Evolutionary conservation across 2,888 invertebrate genomes (phyloP).

Genomic region (Boloria euphrosyne): DNA sequence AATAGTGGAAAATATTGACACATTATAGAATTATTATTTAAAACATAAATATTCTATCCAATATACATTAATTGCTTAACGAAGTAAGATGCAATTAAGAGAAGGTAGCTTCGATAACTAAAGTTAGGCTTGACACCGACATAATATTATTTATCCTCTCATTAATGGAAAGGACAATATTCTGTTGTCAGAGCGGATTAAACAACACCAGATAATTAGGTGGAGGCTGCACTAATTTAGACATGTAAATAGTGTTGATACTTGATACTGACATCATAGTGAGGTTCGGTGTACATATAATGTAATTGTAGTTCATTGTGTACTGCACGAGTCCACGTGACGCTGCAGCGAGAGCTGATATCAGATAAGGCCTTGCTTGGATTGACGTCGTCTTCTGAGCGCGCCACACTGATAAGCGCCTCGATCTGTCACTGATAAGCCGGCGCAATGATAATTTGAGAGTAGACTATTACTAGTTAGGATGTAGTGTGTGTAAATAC

Average conservation of each 20-base stretch:
- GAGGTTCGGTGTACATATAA: neutral
- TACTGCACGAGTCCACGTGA: conserved; percentile 51
- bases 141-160: no score
- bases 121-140: no score
- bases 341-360: conserved; percentile 45
- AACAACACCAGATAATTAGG: no score
- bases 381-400: conserved; percentile 72
- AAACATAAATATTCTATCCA: conserved; percentile 4
- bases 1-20: conserved; percentile 5
- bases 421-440: conserved; percentile 71
- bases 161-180: no score
- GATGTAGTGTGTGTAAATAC: no score
- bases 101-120: neutral
- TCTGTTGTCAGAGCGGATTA: no score
- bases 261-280: neutral
- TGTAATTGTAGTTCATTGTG: neutral
- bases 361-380: conserved; percentile 51
- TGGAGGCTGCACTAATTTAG: no score
- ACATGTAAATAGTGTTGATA: no score
- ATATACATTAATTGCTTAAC: neutral
- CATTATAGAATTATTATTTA: conserved; percentile 17
- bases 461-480: conserved; percentile 5
- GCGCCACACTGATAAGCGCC: conserved; percentile 51
- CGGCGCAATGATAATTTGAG: conserved; percentile 3
- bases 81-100: neutral